phyloP scores from a whole-genome alignment of 1,140 invertebrate species.

The Marisa cornuarietis region DNA sequence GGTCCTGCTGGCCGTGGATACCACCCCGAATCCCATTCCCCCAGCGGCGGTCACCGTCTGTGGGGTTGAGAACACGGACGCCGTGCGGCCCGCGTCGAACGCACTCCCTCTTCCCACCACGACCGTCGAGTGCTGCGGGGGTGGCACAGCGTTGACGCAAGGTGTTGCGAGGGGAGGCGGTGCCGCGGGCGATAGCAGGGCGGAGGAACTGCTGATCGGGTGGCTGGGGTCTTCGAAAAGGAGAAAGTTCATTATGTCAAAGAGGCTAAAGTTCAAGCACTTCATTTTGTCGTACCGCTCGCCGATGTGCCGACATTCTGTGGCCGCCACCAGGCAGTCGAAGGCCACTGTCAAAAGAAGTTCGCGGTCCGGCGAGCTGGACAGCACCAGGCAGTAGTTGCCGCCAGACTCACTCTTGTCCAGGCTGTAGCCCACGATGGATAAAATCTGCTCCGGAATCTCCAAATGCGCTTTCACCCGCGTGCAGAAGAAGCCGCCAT shows the following conservation, averaged over 20 bases:
- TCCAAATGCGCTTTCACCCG: slow-evolving; percentile 26
- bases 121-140: neutral
- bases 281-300: slow-evolving; percentile 29
- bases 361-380: neutral
- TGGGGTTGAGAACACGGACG: neutral
- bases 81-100: neutral
- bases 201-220: neutral
- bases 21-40: slow-evolving; percentile 10
- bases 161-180: neutral
- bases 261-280: neutral
- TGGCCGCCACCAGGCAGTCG: slow-evolving; percentile 25
- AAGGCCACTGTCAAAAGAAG: slow-evolving; percentile 23
- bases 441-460: slow-evolving; percentile 21
- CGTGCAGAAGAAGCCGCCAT: slow-evolving; percentile 30
- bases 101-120: neutral
- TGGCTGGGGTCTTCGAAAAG: neutral
- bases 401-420: neutral
- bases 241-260: slow-evolving; percentile 12
- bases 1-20: neutral
- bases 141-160: neutral
- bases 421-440: slow-evolving; percentile 21
- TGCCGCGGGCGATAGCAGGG: neutral
- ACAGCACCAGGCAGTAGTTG: neutral
- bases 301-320: slow-evolving; percentile 14
- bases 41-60: neutral